A percentile compares a stretch with the other conserved stretches of the same genome.
Evolutionary conservation across 2,888 invertebrate species (phyloP).

Genomic region (Amorpha juglandis): DNA sequence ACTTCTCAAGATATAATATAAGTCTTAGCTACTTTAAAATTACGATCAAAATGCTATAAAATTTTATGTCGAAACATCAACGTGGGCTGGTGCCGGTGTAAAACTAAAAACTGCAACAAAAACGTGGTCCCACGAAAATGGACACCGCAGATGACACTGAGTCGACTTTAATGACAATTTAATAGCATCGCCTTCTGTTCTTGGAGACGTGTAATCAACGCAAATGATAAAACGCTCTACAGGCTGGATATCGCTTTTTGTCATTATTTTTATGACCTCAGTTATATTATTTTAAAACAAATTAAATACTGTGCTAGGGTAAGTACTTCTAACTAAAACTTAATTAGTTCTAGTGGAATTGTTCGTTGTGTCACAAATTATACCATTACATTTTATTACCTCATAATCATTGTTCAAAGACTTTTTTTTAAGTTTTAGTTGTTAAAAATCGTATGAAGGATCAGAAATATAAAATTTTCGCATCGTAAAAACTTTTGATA

Average conservation of each 20-base stretch:
- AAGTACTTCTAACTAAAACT: not conserved
- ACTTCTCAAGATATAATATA: conserved; percentile 38
- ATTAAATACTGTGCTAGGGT: too few species aligned
- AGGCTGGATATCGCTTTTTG: conserved; percentile 62
- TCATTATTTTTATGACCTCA: conserved; percentile 36
- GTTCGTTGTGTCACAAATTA: too few species aligned
- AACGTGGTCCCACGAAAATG: conserved; percentile 75
- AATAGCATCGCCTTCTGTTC: conserved; percentile 80
- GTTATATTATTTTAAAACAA: conserved; percentile 37
- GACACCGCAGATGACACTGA: conserved; percentile 78
- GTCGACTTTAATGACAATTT: conserved; percentile 82
- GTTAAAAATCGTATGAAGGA: conserved; percentile 4
- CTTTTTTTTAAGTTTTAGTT: too few species aligned
- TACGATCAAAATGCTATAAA: conserved; percentile 53
- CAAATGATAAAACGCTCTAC: conserved; percentile 74
- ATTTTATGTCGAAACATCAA: conserved; percentile 33
- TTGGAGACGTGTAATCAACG: conserved; percentile 76
- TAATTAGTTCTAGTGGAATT: too few species aligned
- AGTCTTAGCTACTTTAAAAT: conserved; percentile 46
- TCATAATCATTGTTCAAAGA: too few species aligned
- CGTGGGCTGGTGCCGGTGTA: conserved; percentile 52
- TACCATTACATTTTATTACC: too few species aligned
- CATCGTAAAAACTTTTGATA: conserved; percentile 42
- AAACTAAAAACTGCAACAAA: conserved; percentile 80
- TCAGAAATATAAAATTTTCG: conserved; percentile 33